A percentile compares a stretch with the other conserved stretches of the same genome.
phyloP scores from a whole-genome alignment of 2,888 invertebrate species.

The Orchesella flavescens region DNA sequence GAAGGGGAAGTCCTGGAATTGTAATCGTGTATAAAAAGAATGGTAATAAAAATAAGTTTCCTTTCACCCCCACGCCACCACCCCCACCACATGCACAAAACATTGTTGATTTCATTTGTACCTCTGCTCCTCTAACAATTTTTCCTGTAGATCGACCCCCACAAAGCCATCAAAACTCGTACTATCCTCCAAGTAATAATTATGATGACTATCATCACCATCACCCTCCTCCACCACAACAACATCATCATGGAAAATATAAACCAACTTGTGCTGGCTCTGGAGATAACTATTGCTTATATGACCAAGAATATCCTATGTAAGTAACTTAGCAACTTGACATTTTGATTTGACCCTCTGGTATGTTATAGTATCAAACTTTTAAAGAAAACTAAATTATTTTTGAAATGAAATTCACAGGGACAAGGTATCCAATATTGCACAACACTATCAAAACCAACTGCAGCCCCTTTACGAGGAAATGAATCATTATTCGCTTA shows the following conservation, averaged over 20 bases:
- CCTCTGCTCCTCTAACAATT: not conserved
- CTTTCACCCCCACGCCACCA: not conserved
- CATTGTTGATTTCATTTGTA: no score
- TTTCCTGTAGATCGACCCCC: conserved; percentile 42
- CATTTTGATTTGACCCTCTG: not conserved
- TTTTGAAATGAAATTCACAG: conserved; percentile 61
- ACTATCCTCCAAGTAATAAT: conserved; percentile 63
- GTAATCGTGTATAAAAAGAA: conserved; percentile 72
- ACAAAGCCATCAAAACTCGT: conserved; percentile 63
- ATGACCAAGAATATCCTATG: conserved; percentile 73
- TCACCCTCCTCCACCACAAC: conserved; percentile 57
- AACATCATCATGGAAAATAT: conserved; percentile 50
- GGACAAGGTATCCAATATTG: conserved; percentile 73
- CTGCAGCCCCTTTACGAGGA: conserved; percentile 72
- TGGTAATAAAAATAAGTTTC: conserved; percentile 44
- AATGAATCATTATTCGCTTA: conserved; percentile 72
- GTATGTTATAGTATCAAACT: no score
- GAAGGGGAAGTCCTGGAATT: conserved; percentile 71
- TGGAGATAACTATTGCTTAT: conserved; percentile 71
- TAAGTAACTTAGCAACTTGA: no score
- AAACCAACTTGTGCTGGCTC: conserved; percentile 70
- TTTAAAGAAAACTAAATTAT: not conserved
- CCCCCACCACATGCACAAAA: no score
- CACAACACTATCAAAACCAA: conserved; percentile 72
- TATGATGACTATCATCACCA: conserved; percentile 66